Evolutionary conservation across 2,113 vertebrate genomes (phyloP), one percentile per base, ranked within the genome.

Genomic region (Neofelis nebulosa): DNA sequence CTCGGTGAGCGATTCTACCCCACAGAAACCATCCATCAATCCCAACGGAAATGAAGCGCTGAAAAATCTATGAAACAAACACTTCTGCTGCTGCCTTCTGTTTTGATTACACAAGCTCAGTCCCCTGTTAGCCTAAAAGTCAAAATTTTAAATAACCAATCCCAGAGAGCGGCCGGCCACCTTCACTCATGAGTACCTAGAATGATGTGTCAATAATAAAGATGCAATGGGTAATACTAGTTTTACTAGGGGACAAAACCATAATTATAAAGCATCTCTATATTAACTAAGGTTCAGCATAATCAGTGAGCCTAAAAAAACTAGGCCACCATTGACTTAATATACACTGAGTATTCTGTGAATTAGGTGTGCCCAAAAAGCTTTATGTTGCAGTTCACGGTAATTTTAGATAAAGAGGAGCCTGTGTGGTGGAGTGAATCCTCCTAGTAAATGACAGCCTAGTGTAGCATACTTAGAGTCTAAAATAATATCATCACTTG

Each of bases 341-440:
- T 97, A 97, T 95, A 97, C 97, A 98, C 98, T 98, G 98, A 99
- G 99, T 99, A 99, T 98, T 99, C 98, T 97, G 91, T 98, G 98
- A 99, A 99, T 99, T 99, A 98, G 96, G 98, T 88, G 96, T 97
- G 98, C 99, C 98, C 98, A 97, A 98, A 98, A 99, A 95, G 98
- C 94, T 97, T 97, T 98, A 97, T 96, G 98, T 98, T 98, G 98
- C 96, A 89, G 98, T 99, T 99, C 98, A 98, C 66, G 98, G 98
- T 98, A 98, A 99, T 99, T 99, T 99, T 98, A 98, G 99, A 99
- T 99, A 99, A 99, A 99, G 98, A 98, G 98, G 98, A 97, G 96
- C 93, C 92, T 95, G 98, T 98, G 98, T 99, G 98, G 98, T 98
- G 97, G 98, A 99, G 98, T 99, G 99, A 99, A 99, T 99, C 99